phyloP scores from a whole-genome alignment of 1,140 invertebrate species.

The Coenobita brevimanus region DNA sequence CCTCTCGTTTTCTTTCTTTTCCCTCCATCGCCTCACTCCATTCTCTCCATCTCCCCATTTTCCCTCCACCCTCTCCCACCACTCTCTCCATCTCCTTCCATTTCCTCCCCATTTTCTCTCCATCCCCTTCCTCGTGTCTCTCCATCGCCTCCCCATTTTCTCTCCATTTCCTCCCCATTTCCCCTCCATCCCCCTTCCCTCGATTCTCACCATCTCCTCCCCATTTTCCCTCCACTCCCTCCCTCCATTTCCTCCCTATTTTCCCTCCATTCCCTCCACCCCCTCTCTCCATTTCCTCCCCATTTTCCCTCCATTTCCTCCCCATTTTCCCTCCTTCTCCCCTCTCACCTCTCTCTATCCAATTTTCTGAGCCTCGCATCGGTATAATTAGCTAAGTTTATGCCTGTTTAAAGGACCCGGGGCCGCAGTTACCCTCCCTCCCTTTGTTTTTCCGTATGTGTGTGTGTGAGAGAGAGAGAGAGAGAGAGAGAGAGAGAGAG shows the following conservation, averaged over 20 bases:
- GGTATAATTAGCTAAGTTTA: too few species aligned
- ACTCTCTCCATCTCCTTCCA: neutral
- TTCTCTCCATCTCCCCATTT: neutral
- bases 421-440: too few species aligned
- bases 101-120: neutral
- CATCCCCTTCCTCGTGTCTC: neutral
- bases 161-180: neutral
- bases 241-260: neutral
- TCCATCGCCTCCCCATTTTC: neutral
- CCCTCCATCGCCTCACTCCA: neutral
- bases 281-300: neutral
- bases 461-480: too few species aligned
- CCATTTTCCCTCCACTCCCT: neutral
- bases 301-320: neutral
- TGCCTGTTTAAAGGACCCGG: too few species aligned
- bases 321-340: neutral
- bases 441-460: too few species aligned
- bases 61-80: neutral
- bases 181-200: neutral
- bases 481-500: neutral
- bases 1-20: neutral
- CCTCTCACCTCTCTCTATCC: neutral
- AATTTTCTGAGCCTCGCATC: neutral
- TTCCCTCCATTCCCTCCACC: neutral
- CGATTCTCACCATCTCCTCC: neutral